Evolutionary conservation across 2,888 invertebrate species (phyloP).

Genomic region (Diploptera punctata): DNA sequence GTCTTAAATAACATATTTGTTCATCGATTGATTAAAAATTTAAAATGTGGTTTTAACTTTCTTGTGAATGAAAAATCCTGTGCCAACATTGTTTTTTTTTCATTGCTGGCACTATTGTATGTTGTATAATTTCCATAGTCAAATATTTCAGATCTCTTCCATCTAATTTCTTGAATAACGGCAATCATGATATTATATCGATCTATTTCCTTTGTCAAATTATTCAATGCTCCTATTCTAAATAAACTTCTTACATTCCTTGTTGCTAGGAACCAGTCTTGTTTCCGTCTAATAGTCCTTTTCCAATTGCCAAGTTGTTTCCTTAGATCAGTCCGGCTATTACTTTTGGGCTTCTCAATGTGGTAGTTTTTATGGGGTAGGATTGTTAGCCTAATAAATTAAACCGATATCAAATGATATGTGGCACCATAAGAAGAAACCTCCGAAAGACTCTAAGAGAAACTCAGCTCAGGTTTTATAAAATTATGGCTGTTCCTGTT

Average conservation of each 20-base stretch:
- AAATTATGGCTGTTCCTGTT: too few species aligned
- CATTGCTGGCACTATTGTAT: neutral
- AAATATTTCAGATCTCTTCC: neutral
- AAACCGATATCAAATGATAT: too few species aligned
- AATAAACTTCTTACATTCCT: neutral
- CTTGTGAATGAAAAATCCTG: neutral
- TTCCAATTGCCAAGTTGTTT: too few species aligned
- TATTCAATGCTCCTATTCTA: neutral
- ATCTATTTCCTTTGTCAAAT: neutral
- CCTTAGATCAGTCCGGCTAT: too few species aligned
- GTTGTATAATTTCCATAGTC: neutral
- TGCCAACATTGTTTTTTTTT: neutral
- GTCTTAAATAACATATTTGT: neutral
- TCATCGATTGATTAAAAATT: neutral
- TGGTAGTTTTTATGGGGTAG: too few species aligned
- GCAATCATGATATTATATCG: neutral
- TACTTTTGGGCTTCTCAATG: too few species aligned
- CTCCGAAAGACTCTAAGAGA: too few species aligned
- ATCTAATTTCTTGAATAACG: neutral
- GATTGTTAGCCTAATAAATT: too few species aligned
- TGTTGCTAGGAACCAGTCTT: neutral
- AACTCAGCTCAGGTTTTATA: too few species aligned
- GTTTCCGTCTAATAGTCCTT: too few species aligned
- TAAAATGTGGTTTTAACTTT: neutral
- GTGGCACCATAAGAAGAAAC: too few species aligned